Base-by-base conservation (phyloP, 2,888 invertebrate species). In the Epistrophe grossulariae region DNA sequence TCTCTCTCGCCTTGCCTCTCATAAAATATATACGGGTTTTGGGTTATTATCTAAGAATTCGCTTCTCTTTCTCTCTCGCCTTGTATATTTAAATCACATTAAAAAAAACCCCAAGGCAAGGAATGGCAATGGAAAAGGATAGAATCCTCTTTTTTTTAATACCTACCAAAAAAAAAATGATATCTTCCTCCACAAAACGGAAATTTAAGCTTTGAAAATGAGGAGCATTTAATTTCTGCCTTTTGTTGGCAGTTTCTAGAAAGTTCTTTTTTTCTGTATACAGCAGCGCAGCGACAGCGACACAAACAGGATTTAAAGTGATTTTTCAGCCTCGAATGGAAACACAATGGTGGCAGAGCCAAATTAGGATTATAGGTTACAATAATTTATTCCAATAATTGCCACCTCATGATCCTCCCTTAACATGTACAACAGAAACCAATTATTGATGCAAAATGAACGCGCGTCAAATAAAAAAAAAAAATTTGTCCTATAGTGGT, bases 351-450 rank as follows among this genome's bases (percentile, higher is more conserved):
- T 74, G n/a, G 43, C 74, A 57, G 64, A 64, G 19, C 76, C 64
- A 66, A 84, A 66, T 84, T 77, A 76, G 76, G 76, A 84, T 80
- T 80, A 84, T 84, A 84, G 80, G 76, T 66, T 70, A 77, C 76
- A 84, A 68, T 77, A 80, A 84, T 80, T 84, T 84, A 84, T 84
- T 84, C 84, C 71, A 80, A 80, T 80, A 72, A 84, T 84, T 84
- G 59, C 50, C 64, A 40, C 71, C 62, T 35, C 11, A 38, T 19
- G 45, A 24, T 59, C 48, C 45, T 48, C 59, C 15, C 68, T 40
- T 48, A 19, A 52, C 24, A 45, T 70, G 17, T 19, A 43, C 28
- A 55, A 38, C 40, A 70, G 28, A 48, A 35, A 17, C 40, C 52
- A 62, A 57, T 68, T 17, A 57, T 68, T 17, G 66, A 72, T 76